A percentile compares a stretch with the other conserved stretches of the same genome.
phyloP scores from a whole-genome alignment of 2,888 invertebrate genomes.

The Empis livida region DNA sequence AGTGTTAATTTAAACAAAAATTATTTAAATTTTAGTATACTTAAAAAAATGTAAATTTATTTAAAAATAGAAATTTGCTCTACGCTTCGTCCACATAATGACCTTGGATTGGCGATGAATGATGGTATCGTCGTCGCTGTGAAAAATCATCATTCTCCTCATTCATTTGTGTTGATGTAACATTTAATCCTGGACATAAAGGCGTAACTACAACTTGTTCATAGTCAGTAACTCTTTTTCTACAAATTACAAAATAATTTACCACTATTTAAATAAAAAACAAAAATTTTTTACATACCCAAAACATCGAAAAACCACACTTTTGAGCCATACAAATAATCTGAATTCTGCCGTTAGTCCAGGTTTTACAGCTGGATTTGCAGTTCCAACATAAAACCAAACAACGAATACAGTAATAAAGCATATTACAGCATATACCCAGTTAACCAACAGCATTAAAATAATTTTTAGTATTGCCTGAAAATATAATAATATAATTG shows the following conservation, averaged over 20 bases:
- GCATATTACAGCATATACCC: slow-evolving; percentile 81
- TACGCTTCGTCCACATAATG: slow-evolving; percentile 26
- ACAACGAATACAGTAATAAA: slow-evolving; percentile 68
- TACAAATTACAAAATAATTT: slow-evolving; percentile 24
- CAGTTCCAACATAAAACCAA: slow-evolving; percentile 90
- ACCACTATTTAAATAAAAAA: neutral
- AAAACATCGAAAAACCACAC: slow-evolving; percentile 54
- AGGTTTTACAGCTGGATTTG: slow-evolving; percentile 90
- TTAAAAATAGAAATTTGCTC: too few relatives aligned
- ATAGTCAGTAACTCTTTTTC: slow-evolving; percentile 65
- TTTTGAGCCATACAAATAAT: slow-evolving; percentile 66
- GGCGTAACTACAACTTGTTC: slow-evolving; percentile 80
- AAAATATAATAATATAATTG: slow-evolving; percentile 21
- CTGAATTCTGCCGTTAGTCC: slow-evolving; percentile 75
- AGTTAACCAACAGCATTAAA: slow-evolving; percentile 88
- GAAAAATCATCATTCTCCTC: slow-evolving; percentile 95
- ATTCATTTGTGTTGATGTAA: slow-evolving; percentile 76
- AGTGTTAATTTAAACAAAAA: too few relatives aligned
- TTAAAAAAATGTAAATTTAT: too few relatives aligned
- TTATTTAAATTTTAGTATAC: too few relatives aligned
- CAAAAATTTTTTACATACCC: slow-evolving; percentile 46
- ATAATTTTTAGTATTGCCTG: slow-evolving; percentile 77
- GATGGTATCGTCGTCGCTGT: slow-evolving; percentile 82
- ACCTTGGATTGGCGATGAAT: slow-evolving; percentile 64
- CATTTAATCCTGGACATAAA: slow-evolving; percentile 61